Conservation (phyloP, 2,797 vertebrate genomes). For the Chloroceryle amazona region DNA sequence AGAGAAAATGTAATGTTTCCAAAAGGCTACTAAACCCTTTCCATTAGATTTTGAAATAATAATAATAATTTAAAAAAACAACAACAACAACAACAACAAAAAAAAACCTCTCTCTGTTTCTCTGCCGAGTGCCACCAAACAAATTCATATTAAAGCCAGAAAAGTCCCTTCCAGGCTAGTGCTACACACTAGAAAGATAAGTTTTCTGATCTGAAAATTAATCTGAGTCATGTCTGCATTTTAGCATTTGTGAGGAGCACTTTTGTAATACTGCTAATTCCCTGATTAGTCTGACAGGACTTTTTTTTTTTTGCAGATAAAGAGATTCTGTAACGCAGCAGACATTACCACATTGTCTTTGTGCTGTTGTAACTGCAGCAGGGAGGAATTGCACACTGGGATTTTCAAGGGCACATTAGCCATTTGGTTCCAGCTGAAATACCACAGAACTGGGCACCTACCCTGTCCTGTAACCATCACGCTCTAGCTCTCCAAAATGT, state of each 20-base stretch:
- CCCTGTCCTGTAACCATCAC: neutral
- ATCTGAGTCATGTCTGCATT: conserved; percentile 76
- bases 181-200: conserved; percentile 52
- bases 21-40: conserved; percentile 35
- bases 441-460: conserved; percentile 30
- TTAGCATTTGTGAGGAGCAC: conserved; percentile 64
- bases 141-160: conserved; percentile 7
- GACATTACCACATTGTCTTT: conserved; percentile 75
- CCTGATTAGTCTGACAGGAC: conserved; percentile 65
- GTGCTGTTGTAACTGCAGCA: conserved; percentile 57
- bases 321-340: conserved; percentile 63
- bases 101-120: neutral
- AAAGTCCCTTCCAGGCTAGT: neutral
- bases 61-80: neutral
- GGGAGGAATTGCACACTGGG: conserved; percentile 29
- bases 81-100: too few species aligned
- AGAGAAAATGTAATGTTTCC: conserved; percentile 27
- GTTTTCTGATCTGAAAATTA: conserved; percentile 69
- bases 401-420: conserved; percentile 36
- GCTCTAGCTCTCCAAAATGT: neutral
- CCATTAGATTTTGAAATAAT: conserved; percentile 61
- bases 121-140: conserved; percentile 47
- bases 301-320: conserved; percentile 31
- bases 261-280: conserved; percentile 68
- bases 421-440: conserved; percentile 37